Conservation (phyloP, 1,140 invertebrate species). For the Zaprionus davidi region DNA sequence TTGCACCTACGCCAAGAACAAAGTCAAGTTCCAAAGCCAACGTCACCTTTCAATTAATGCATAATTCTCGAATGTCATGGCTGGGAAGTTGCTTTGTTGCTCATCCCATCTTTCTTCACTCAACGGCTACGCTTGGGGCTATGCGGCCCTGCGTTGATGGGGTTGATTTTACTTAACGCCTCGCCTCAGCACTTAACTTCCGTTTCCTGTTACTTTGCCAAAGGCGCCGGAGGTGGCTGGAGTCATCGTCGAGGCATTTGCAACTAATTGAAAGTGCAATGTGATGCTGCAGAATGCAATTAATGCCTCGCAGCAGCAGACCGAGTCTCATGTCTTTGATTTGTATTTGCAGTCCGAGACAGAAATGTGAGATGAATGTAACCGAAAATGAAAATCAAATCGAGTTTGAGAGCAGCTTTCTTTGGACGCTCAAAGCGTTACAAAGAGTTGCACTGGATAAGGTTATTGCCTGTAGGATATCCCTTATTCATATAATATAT, state of each 20-base stretch:
- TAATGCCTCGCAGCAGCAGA: slow-evolving; percentile 67
- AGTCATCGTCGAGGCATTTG: slow-evolving; percentile 59
- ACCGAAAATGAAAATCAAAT: slow-evolving; percentile 9
- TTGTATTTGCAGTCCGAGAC: slow-evolving; percentile 45
- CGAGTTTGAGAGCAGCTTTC: slow-evolving; percentile 7
- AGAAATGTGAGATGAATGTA: slow-evolving; percentile 29
- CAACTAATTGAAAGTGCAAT: slow-evolving; percentile 84
- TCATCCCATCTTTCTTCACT: slow-evolving; percentile 44
- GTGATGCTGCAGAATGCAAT: slow-evolving; percentile 83
- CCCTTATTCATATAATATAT: not conserved
- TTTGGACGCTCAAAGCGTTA: slow-evolving; percentile 18
- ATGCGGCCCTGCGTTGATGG: slow-evolving; percentile 11
- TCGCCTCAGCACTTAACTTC: slow-evolving; percentile 83
- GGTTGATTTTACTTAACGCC: slow-evolving; percentile 81
- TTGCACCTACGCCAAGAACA: slow-evolving; percentile 25
- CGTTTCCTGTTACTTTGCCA: slow-evolving; percentile 73
- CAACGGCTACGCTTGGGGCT: not conserved
- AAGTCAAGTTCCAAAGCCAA: slow-evolving; percentile 36
- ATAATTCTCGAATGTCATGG: slow-evolving; percentile 75
- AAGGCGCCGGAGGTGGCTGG: slow-evolving; percentile 5
- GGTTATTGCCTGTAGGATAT: not conserved
- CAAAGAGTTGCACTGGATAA: too few relatives aligned
- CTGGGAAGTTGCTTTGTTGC: slow-evolving; percentile 62
- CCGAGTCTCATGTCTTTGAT: slow-evolving; percentile 48
- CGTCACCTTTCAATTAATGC: slow-evolving; percentile 78